Evolutionary conservation across 2,888 invertebrate species (phyloP).

Genomic region (Chrysolina haemoptera): DNA sequence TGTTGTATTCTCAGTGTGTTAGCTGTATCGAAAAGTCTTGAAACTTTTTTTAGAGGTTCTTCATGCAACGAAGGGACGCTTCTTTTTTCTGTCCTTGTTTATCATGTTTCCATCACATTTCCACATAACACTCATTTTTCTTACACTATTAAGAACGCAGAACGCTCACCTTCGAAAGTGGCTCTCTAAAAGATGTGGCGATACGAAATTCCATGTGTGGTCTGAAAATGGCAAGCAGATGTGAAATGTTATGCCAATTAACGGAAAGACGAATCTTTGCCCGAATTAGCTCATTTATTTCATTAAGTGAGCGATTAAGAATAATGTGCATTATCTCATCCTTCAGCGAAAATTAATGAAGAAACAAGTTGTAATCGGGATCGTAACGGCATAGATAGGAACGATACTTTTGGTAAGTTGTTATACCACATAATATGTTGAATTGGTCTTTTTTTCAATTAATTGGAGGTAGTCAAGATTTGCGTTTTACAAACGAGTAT

Average conservation of each 20-base stretch:
- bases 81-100: too few species aligned
- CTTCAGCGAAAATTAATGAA: slow-evolving; percentile 33
- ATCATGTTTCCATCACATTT: not conserved
- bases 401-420: not conserved
- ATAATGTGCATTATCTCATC: slow-evolving; percentile 36
- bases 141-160: slow-evolving; percentile 30
- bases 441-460: not conserved
- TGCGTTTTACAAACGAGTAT: too few species aligned
- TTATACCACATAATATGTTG: not conserved
- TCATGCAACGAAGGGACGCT: too few species aligned
- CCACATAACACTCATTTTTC: not conserved
- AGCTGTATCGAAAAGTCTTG: too few species aligned
- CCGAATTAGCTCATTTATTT: slow-evolving; percentile 51
- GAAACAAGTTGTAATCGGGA: slow-evolving; percentile 16
- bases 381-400: slow-evolving; percentile 1
- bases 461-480: not conserved
- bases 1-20: too few species aligned
- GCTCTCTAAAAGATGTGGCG: slow-evolving; percentile 35
- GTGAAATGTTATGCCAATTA: slow-evolving; percentile 63
- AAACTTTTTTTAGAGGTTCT: too few species aligned
- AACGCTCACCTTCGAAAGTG: slow-evolving; percentile 32
- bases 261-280: slow-evolving; percentile 51
- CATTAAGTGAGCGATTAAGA: slow-evolving; percentile 33
- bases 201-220: slow-evolving; percentile 54
- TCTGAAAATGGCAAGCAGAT: slow-evolving; percentile 61